These are phyloP conservation scores for Rachycentron canadum DNA, from an alignment of 2,797 vertebrate species.

Conservation along the genomic window DNA sequence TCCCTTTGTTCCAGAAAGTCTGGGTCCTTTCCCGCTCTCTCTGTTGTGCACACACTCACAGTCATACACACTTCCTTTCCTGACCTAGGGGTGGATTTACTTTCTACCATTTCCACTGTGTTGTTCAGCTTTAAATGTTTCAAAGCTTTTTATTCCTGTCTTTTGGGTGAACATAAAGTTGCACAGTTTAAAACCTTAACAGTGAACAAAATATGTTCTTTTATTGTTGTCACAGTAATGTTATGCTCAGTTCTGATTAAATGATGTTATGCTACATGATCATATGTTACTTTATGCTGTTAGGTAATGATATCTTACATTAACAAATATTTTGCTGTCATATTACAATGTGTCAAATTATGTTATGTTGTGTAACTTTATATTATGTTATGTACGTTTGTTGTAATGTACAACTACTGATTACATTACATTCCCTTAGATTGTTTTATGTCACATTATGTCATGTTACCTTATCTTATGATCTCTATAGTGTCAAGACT, in stretches of 20 bases:
- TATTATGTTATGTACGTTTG: too few species aligned
- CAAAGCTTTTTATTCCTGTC: background rate
- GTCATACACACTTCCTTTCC: background rate
- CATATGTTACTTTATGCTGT: too few species aligned
- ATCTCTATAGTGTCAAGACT: too few species aligned
- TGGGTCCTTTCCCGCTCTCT: background rate
- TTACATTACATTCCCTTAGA: too few species aligned
- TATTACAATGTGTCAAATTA: too few species aligned
- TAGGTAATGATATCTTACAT: too few species aligned
- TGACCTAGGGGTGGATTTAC: background rate
- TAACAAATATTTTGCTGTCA: too few species aligned
- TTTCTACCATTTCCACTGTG: background rate
- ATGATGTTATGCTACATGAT: too few species aligned
- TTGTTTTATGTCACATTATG: too few species aligned
- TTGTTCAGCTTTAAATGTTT: background rate
- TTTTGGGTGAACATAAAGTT: background rate
- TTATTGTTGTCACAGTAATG: background rate
- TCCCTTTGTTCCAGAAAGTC: slow-evolving; percentile 29
- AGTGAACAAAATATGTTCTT: background rate
- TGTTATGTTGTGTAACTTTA: too few species aligned
- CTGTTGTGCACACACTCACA: background rate
- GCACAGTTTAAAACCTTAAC: background rate
- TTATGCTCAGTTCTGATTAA: too few species aligned
- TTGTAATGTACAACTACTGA: background rate
- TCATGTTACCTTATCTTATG: too few species aligned